A percentile compares a stretch with the other conserved stretches of the same genome.
These are phyloP conservation scores for Mythimna loreyi DNA, from an alignment of 2,888 invertebrate species.

Conservation along the genomic window DNA sequence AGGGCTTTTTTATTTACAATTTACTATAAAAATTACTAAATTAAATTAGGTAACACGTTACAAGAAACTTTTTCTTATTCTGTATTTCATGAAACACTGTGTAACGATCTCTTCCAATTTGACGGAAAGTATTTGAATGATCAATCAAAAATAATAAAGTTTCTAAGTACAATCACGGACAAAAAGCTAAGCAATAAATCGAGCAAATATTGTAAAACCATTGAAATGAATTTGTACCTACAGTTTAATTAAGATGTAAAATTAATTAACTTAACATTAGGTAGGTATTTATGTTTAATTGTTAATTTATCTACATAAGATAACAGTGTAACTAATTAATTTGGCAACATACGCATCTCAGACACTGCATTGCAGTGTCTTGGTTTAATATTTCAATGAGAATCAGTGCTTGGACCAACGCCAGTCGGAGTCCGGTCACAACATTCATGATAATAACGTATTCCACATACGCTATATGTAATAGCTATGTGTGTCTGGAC, in stretches of 20 bases:
- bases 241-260: slow-evolving; percentile 2
- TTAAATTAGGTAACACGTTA: not conserved
- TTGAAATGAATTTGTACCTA: not conserved
- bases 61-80: not conserved
- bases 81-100: not conserved
- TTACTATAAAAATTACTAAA: not conserved
- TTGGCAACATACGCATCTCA: slow-evolving; percentile 79
- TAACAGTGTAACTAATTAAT: slow-evolving; percentile 69
- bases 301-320: slow-evolving; percentile 6
- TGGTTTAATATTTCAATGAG: slow-evolving; percentile 90
- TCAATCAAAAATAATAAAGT: slow-evolving; percentile 28
- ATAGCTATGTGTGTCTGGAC: slow-evolving; percentile 23
- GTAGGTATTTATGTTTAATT: slow-evolving; percentile 21
- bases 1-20: not conserved
- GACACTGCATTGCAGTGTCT: slow-evolving; percentile 86
- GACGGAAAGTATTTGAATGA: slow-evolving; percentile 4
- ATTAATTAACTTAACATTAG: slow-evolving; percentile 5
- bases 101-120: not conserved
- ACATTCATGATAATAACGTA: slow-evolving; percentile 68
- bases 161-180: slow-evolving; percentile 23
- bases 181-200: slow-evolving; percentile 14
- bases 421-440: slow-evolving; percentile 76
- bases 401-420: slow-evolving; percentile 85
- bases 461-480: slow-evolving; percentile 43
- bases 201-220: slow-evolving; percentile 6